A percentile compares a stretch with the other conserved stretches of the same genome.
These are phyloP conservation scores for Mus spretus DNA, from an alignment of 2,797 vertebrate species.

Conservation along the genomic window DNA sequence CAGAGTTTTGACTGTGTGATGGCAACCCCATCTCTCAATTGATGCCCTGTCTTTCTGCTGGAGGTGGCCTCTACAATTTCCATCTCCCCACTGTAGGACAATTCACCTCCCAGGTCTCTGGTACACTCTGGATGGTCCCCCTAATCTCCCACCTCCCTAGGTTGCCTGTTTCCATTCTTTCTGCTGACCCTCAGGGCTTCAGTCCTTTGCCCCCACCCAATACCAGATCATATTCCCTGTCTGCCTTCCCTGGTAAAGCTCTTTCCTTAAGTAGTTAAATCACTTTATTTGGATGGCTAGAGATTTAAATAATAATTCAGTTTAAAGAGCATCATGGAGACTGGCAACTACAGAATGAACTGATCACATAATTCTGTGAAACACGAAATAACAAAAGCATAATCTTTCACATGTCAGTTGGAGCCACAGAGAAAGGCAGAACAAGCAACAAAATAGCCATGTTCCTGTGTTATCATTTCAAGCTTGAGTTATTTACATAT, in stretches of 20 bases:
- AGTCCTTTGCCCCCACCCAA: too few relatives aligned
- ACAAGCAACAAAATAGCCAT: background rate
- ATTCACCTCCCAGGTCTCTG: too few relatives aligned
- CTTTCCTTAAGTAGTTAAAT: conserved; percentile 65
- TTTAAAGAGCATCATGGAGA: conserved; percentile 3
- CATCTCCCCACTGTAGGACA: too few relatives aligned
- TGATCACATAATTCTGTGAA: background rate
- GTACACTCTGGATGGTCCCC: too few relatives aligned
- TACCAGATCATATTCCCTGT: too few relatives aligned
- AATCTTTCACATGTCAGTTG: background rate
- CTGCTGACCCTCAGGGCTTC: too few relatives aligned
- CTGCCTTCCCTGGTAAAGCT: background rate
- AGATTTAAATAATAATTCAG: background rate
- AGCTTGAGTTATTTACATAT: background rate
- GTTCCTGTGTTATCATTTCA: background rate
- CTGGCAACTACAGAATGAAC: conserved; percentile 47
- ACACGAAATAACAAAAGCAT: background rate
- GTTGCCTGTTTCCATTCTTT: too few relatives aligned
- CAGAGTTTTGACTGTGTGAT: too few relatives aligned
- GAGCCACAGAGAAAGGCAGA: background rate
- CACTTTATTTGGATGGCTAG: background rate
- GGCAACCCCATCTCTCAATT: too few relatives aligned
- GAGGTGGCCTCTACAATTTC: too few relatives aligned
- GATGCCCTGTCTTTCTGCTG: too few relatives aligned
- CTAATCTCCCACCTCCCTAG: too few relatives aligned